Evolutionary conservation across 2,888 invertebrate genomes (phyloP), one percentile per base, ranked within the genome.

Genomic region (Agrenia bidenticulata): DNA sequence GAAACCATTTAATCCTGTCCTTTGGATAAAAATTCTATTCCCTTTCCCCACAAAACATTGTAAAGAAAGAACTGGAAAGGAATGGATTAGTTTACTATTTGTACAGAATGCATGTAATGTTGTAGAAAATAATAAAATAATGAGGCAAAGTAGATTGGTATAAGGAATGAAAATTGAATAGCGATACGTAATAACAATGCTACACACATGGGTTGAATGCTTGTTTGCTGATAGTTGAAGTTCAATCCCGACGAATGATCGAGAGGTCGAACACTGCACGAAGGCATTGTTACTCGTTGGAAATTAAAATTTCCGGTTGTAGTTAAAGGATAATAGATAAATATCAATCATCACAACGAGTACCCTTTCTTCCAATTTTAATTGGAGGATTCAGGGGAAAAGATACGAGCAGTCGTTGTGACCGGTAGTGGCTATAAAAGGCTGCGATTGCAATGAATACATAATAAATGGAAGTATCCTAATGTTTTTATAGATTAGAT

Each of bases 341-440:
- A 45, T 58, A 69, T 72, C 69, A 65, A 72, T 69, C 69, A 67
- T 65, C 59, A 45, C n/a, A 55, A 55, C 32, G 27, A 2, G 32
- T 64, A 66, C 59, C 63, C 64, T 61, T 66, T 62, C 61, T 62
- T 57, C 63, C 54, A 60, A 67, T 63, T 67, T 69, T 69, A 69
- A 69, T 69, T 69, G 68, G 68, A 61, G 45, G 19, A 45, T 45
- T 45, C 15, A 45, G 5, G n/a, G 15, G 5, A 45, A 45, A 45
- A 45, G 15, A 15, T 5, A 45, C n/a, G n/a, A 15, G n/a, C n/a
- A 45, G 45, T n/a, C 45, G 45, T 9, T 15, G 45, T 15, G 45
- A 17, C 4, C 9, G 5, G 45, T 9, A 45, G 5, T 45, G 5
- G 45, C 4, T 9, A 45, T 45, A 45, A 45, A 39, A 45, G 19